These are phyloP conservation scores for Sula dactylatra DNA, from an alignment of 2,113 vertebrate species.

Conservation along the genomic window DNA sequence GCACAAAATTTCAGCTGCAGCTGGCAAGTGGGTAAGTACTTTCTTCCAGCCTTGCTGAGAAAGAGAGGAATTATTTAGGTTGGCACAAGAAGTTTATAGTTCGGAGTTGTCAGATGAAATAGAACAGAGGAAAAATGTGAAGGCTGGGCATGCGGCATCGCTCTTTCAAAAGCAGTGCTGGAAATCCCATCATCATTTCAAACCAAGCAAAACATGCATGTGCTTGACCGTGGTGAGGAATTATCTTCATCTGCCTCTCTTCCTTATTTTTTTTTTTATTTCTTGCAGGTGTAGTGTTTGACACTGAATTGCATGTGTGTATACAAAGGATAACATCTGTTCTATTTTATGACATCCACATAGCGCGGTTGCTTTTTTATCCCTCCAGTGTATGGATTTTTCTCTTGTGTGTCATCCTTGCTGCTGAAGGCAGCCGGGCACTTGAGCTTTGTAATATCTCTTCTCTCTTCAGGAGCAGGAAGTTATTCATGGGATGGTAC, in stretches of 20 bases:
- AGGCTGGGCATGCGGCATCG: neutral
- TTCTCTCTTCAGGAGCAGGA: neutral
- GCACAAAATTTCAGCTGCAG: conserved; percentile 32
- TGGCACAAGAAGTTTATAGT: conserved; percentile 48
- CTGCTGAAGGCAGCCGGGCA: conserved; percentile 9
- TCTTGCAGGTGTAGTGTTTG: neutral
- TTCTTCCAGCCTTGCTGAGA: neutral
- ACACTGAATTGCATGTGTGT: neutral
- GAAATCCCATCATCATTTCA: neutral
- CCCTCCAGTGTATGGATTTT: conserved; percentile 17
- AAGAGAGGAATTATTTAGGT: conserved; percentile 51
- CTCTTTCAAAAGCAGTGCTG: neutral
- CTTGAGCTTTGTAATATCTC: conserved; percentile 2
- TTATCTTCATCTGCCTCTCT: neutral
- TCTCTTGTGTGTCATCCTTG: neutral
- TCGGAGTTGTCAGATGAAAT: conserved; percentile 30
- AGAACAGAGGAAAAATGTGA: neutral
- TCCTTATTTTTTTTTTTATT: neutral
- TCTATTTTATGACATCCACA: neutral
- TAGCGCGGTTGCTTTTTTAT: neutral
- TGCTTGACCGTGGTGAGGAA: neutral
- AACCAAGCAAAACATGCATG: neutral
- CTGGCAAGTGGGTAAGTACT: conserved; percentile 40
- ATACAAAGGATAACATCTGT: conserved; percentile 2
- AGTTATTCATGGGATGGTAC: conserved; percentile 10